Conservation (phyloP, 2,113 vertebrate species). For the Rattus norvegicus region DNA sequence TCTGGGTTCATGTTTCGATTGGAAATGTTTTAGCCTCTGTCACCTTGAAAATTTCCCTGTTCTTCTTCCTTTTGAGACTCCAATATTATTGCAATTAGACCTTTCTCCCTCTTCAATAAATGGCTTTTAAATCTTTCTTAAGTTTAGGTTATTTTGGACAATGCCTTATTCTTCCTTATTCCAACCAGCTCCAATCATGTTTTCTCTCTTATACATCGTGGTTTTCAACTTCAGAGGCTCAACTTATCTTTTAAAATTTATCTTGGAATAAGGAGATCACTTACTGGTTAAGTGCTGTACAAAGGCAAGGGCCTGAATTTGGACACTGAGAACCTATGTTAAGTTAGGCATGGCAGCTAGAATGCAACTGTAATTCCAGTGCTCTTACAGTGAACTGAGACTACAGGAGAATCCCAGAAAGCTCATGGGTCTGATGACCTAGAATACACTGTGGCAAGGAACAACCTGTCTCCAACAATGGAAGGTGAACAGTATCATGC, state of each 20-base stretch:
- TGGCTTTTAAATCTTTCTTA: background rate
- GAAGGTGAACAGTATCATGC: background rate
- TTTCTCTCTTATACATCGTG: background rate
- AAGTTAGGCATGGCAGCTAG: background rate
- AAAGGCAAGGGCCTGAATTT: background rate
- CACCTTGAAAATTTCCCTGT: background rate
- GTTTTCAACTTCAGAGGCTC: slow-evolving; percentile 18
- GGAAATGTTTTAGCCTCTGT: background rate
- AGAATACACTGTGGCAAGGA: background rate
- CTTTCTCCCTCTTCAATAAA: background rate
- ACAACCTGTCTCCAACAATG: background rate
- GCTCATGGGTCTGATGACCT: too few relatives aligned
- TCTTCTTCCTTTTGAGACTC: background rate
- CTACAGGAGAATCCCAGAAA: background rate
- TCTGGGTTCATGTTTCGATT: background rate
- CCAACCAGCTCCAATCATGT: background rate
- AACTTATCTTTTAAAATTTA: background rate
- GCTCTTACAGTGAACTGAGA: background rate
- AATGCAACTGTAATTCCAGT: background rate
- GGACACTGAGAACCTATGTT: background rate
- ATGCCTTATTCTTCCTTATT: background rate
- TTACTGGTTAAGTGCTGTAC: background rate
- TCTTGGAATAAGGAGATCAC: background rate
- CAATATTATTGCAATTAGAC: background rate
- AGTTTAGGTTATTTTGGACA: background rate